These are phyloP conservation scores for Epinephelus fuscoguttatus DNA, from an alignment of 2,113 vertebrate genomes.

Conservation along the genomic window DNA sequence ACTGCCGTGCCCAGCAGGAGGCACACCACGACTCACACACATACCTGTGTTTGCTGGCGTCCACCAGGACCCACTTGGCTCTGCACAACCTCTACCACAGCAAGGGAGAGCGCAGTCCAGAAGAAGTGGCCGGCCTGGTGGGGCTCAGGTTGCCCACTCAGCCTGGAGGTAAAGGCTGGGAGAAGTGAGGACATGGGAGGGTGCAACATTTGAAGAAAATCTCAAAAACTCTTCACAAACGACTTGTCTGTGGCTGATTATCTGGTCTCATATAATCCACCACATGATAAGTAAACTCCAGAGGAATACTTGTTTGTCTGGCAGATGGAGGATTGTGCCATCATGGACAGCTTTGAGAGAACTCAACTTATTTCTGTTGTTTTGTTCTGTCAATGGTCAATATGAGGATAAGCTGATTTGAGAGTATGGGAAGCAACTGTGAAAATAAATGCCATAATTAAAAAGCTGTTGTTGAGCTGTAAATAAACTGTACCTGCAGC, in stretches of 20 bases:
- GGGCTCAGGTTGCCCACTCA: conserved; percentile 92
- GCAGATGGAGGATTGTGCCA: conserved; percentile 10
- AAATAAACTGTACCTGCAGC: not conserved
- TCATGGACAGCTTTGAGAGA: conserved; percentile 22
- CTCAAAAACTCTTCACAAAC: not conserved
- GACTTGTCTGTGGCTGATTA: not conserved
- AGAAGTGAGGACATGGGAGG: conserved; percentile 76
- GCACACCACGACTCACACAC: conserved; percentile 91
- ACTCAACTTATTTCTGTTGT: not conserved
- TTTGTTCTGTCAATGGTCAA: not conserved
- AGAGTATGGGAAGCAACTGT: conserved; percentile 15
- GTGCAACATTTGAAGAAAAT: not conserved
- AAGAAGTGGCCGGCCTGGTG: conserved; percentile 89
- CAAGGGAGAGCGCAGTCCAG: conserved; percentile 86
- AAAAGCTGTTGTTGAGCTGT: conserved; percentile 20
- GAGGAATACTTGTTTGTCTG: conserved; percentile 1
- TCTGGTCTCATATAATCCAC: not conserved
- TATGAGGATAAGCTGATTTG: not conserved
- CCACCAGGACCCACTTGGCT: conserved; percentile 85
- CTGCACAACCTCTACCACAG: conserved; percentile 91
- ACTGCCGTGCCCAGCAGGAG: conserved; percentile 92
- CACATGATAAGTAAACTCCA: not conserved
- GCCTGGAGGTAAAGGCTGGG: conserved; percentile 94
- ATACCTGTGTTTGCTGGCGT: conserved; percentile 91
- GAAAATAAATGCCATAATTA: conserved; percentile 1